Evolutionary conservation across 2,888 invertebrate genomes (phyloP), one percentile per base, ranked within the genome.

Genomic region (Melanostoma mellinum): DNA sequence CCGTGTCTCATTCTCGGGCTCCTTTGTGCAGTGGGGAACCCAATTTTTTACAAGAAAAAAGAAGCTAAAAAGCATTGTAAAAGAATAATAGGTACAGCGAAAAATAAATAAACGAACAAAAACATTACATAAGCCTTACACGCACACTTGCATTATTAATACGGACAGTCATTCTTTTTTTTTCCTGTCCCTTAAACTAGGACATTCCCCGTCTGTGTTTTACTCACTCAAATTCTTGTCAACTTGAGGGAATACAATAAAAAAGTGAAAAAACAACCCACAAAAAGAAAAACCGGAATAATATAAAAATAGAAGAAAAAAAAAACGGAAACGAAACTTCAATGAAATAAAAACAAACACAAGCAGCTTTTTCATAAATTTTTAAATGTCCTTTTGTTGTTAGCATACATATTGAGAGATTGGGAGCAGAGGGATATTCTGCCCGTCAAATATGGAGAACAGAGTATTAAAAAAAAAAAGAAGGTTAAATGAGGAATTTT

Each of bases 291-390:
- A 63, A 8, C 9, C 10, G 35, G 53, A 53, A 20, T 20, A 36
- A 67, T n/a, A 6, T 9, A 50, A 35, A 60, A 52, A 71, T 52
- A 63, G 69, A 9, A 35, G 9, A n/a, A 42, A 60, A 50, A 61
- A 68, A 55, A 40, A 61, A 44, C 36, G 50, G 32, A 71, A 81
- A 78, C 44, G 58, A 78, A 78, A 84, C 78, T 77, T 67, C 74
- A 84, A 71, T 71, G 79, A 75, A 79, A 84, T 69, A 78, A 61
- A 56, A 68, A 55, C 84, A 84, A 78, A 78, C 69, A 84, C 65
- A 84, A 84, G 71, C 74, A 84, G 79, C 67, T 71, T 78, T 84
- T 84, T 71, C 84, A 84, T 84, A 84, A 78, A 84, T 84, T 79
- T 84, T 84, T 79, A 78, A 84, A 73, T 69, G 73, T 67, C 82